A percentile compares a stretch with the other conserved stretches of the same genome.
Evolutionary conservation across 2,797 vertebrate genomes (phyloP).

Genomic region (Sebastes diploproa): DNA sequence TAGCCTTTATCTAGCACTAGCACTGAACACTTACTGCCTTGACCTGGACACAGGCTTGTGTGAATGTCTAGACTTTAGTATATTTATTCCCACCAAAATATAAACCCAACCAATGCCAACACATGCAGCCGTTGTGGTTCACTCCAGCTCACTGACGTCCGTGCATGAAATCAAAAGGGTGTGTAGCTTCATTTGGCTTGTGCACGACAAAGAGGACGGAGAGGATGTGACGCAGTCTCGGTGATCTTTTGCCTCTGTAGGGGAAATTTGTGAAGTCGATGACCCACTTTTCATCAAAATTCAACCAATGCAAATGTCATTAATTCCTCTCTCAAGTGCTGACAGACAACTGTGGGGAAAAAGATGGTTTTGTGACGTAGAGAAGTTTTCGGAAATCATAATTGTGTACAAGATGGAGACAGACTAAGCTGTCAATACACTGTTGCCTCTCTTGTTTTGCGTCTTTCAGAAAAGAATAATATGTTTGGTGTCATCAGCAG

Average conservation of each 20-base stretch:
- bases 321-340: not conserved
- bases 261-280: not conserved
- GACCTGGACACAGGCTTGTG: not conserved
- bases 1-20: conserved; percentile 27
- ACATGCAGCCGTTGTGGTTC: not conserved
- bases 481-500: not conserved
- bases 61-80: not conserved
- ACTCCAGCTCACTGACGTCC: not conserved
- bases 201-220: not conserved
- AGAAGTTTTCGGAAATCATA: not conserved
- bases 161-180: not conserved
- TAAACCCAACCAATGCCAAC: not conserved
- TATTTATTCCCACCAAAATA: not conserved
- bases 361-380: not conserved
- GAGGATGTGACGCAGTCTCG: not conserved
- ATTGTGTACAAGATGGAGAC: not conserved
- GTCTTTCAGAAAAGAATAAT: not conserved
- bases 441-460: not conserved
- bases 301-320: not conserved
- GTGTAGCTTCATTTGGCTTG: not conserved
- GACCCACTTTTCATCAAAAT: not conserved
- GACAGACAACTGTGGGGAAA: not conserved
- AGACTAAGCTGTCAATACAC: not conserved
- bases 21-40: not conserved
- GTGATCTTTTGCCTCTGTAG: not conserved